These are phyloP conservation scores for Typhlichthys eigenmanni DNA, from an alignment of 2,797 vertebrate genomes.

Conservation along the genomic window DNA sequence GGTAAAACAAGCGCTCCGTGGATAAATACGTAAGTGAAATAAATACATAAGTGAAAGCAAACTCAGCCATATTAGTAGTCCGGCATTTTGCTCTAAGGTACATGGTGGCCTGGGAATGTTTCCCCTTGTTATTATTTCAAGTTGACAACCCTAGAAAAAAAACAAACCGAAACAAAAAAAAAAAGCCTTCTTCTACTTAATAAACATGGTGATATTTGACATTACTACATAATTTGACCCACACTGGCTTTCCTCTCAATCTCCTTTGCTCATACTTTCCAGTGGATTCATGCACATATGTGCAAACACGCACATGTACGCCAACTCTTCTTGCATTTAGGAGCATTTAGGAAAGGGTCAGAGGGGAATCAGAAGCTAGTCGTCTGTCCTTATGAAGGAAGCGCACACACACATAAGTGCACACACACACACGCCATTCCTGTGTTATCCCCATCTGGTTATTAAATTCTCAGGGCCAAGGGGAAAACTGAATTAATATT, in stretches of 20 bases:
- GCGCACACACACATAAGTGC: background rate
- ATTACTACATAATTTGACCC: too few species aligned
- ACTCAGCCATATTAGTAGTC: background rate
- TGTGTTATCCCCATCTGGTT: constrained; percentile 32
- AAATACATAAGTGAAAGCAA: background rate
- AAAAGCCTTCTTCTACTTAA: background rate
- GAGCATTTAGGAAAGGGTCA: constrained; percentile 11
- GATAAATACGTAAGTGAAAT: background rate
- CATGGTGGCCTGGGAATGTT: background rate
- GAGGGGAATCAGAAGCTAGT: constrained; percentile 3
- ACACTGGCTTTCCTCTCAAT: constrained; percentile 7
- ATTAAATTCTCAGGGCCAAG: constrained; percentile 14
- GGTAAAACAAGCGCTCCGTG: background rate
- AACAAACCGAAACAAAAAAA: constrained; percentile 4
- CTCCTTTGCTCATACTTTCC: constrained; percentile 19
- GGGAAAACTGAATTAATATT: constrained; percentile 21
- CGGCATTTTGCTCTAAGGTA: background rate
- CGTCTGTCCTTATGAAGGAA: background rate
- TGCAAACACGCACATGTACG: background rate
- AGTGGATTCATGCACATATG: background rate
- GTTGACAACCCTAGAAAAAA: background rate
- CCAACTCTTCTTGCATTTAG: background rate
- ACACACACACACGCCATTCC: constrained; percentile 9
- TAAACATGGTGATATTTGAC: too few species aligned
- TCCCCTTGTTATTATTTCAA: background rate